Conservation (phyloP, 2,797 vertebrate species). For the Dendrocincla tyrannina region DNA sequence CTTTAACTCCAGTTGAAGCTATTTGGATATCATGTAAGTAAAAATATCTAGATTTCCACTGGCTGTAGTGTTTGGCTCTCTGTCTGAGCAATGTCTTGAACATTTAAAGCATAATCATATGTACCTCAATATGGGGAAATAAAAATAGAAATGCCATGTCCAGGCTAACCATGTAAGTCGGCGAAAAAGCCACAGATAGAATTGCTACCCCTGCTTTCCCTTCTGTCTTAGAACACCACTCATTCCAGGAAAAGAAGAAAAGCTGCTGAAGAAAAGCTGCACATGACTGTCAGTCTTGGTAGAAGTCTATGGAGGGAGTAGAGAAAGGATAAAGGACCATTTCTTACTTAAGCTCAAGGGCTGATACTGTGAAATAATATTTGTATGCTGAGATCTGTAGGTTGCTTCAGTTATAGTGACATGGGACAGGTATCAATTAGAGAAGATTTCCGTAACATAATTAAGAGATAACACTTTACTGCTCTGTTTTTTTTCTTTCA, state of each 20-base stretch:
- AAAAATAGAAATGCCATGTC: neutral
- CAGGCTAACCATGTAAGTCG: neutral
- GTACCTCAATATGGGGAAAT: neutral
- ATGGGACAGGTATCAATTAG: conserved; percentile 19
- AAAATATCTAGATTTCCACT: neutral
- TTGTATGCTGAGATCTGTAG: neutral
- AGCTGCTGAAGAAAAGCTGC: neutral
- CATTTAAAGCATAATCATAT: neutral
- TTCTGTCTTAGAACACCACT: neutral
- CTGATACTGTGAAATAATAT: neutral
- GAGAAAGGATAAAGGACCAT: neutral
- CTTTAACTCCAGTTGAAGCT: neutral
- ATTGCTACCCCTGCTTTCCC: neutral
- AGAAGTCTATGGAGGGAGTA: neutral
- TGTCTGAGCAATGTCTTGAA: neutral
- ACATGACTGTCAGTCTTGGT: neutral
- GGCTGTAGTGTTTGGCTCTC: neutral
- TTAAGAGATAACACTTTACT: conserved; percentile 16
- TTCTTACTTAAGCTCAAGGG: neutral
- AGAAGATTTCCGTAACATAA: conserved; percentile 15
- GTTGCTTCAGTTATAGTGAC: neutral
- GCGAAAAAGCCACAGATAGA: neutral
- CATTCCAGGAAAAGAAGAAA: neutral
- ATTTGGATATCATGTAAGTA: neutral
- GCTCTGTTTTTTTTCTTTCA: neutral